A percentile compares a stretch with the other conserved stretches of the same genome.
phyloP scores from a whole-genome alignment of 2,113 vertebrate species.

The Procavia capensis region DNA sequence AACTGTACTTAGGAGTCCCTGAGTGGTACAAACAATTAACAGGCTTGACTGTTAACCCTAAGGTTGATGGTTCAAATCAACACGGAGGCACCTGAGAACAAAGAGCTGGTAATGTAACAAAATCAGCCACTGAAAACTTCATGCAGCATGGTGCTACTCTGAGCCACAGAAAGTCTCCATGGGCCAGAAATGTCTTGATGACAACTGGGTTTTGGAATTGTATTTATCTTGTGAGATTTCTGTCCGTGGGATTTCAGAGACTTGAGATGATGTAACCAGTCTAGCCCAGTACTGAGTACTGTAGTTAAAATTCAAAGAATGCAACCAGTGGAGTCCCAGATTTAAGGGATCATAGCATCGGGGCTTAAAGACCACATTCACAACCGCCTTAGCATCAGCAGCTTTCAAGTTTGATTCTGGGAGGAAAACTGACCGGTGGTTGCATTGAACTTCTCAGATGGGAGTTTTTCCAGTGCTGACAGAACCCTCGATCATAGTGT shows the following conservation, averaged over 20 bases:
- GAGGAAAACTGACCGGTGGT: rapidly evolving
- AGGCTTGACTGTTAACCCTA: no score
- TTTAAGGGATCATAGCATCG: no score
- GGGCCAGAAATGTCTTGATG: background rate
- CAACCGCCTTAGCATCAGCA: background rate
- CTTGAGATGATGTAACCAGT: rapidly evolving
- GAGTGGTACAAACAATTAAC: no score
- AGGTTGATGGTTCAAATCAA: no score
- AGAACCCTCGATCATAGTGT: background rate
- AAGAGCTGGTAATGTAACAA: no score
- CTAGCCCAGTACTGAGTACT: no score
- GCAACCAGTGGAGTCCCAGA: background rate
- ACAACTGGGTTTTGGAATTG: background rate
- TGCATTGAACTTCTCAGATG: rapidly evolving
- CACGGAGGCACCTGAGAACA: background rate
- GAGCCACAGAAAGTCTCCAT: background rate
- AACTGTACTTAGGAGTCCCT: no score
- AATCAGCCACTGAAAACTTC: no score
- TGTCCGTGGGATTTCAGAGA: background rate
- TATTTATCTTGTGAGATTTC: rapidly evolving
- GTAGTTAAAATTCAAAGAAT: background rate
- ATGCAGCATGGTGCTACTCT: background rate
- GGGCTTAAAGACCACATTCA: background rate
- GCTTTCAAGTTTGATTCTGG: background rate
- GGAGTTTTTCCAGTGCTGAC: background rate